Percentiles rank a stretch among this genome's conserved stretches.
These are phyloP conservation scores for Micronycteris hirsuta DNA, from an alignment of 2,113 vertebrate genomes.

Conservation along the genomic window DNA sequence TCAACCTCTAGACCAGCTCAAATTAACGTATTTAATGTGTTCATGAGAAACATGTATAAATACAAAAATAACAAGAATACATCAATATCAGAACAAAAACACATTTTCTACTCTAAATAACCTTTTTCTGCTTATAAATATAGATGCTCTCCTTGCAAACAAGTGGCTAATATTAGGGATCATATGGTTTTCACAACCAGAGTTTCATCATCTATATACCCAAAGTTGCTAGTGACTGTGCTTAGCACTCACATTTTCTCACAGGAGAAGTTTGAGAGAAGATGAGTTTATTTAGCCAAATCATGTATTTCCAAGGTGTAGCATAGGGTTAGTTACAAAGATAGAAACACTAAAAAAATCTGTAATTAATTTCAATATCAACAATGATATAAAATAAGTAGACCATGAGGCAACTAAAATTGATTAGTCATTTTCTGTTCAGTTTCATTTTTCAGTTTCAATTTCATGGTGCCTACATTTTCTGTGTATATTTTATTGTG, in stretches of 20 bases:
- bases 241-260: background rate
- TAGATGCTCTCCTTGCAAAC: background rate
- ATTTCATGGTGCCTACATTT: background rate
- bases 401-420: background rate
- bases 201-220: background rate
- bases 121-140: background rate
- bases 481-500: background rate
- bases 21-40: background rate
- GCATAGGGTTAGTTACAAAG: background rate
- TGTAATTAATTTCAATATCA: background rate
- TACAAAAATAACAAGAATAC: background rate
- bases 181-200: background rate
- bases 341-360: background rate
- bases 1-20: background rate
- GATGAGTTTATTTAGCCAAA: background rate
- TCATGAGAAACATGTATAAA: background rate
- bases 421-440: background rate
- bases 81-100: background rate
- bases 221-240: background rate
- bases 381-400: background rate
- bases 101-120: background rate
- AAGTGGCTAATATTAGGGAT: background rate
- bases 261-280: background rate
- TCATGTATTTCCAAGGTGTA: background rate
- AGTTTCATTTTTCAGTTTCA: background rate